Base-by-base conservation (phyloP, 1,140 invertebrate species). In the Whitmania pigra region DNA sequence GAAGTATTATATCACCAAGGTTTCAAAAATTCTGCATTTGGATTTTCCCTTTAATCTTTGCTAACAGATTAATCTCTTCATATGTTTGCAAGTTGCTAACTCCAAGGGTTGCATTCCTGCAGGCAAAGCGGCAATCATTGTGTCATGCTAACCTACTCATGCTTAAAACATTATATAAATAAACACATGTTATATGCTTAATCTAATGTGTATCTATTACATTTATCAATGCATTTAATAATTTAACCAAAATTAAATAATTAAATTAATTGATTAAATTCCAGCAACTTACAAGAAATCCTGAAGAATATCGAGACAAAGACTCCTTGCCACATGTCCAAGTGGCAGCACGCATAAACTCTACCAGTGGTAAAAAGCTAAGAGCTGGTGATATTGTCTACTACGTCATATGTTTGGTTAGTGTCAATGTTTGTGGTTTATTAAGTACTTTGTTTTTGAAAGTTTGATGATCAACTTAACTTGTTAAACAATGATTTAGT, bases 381-480 rank as follows among this genome's bases (percentile, higher is more conserved):
- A 89, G 89, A 78, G 88, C 88, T 76, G 95, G 95, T 0, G 97
- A 99, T 79, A 94, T 93, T 27, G 90, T 99, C 0, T 87, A 91
- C 15, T 99, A 98, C 80, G 86, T 99, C 2, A 92, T 99, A 77
- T 99, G 96, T 80, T 85, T 92, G 77, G 88, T 89, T 67, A 71
- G 53, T 40, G 4, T 53, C 1, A 20, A 18, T 55, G 27, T 20
- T 71, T 63, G 57, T n/a, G 11, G 57, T 63, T 63, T 63, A 20
- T 63, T 49, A 49, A 49, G 15, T 5, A 49, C 13, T 1, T 49
- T 11, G 43, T 17, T 11, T 49, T 49, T 49, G 43, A 15, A 49
- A 11, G 43, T 49, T 49, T 49, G 2, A 49, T 49, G 13, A 7
- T 49, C 15, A 49, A 15, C 0, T 7, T 49, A 49, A 5, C 15